Percentiles rank a stretch among this genome's conserved stretches.
Evolutionary conservation across 2,888 invertebrate species (phyloP).

Genomic region (Nysson spinosus): DNA sequence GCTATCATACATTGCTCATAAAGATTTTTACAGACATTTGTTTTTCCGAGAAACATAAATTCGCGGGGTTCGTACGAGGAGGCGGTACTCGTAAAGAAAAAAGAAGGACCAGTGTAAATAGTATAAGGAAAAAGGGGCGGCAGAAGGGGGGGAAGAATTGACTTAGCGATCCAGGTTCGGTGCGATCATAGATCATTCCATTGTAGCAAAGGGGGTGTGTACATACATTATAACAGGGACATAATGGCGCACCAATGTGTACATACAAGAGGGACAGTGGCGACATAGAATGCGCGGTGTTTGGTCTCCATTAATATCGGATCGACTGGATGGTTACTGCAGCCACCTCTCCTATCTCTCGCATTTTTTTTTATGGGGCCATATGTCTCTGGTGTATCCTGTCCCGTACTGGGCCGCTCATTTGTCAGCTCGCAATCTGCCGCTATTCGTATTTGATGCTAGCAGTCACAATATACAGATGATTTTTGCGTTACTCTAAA

Average conservation of each 20-base stretch:
- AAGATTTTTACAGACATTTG: too few relatives aligned
- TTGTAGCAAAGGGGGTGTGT: slow-evolving; percentile 69
- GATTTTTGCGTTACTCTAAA: slow-evolving; percentile 3
- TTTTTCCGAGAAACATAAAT: too few relatives aligned
- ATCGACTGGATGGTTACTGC: slow-evolving; percentile 70
- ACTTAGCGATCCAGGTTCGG: slow-evolving; percentile 43
- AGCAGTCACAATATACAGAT: slow-evolving; percentile 70
- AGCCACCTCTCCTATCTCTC: slow-evolving; percentile 64
- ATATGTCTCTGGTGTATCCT: slow-evolving; percentile 72
- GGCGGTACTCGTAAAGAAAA: slow-evolving; percentile 1
- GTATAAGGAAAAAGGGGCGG: slow-evolving; percentile 14
- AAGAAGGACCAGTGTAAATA: background rate
- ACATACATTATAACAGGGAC: slow-evolving; percentile 67
- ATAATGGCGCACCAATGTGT: slow-evolving; percentile 64
- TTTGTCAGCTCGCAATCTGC: slow-evolving; percentile 76
- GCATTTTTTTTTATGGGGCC: slow-evolving; percentile 72
- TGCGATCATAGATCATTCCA: slow-evolving; percentile 68
- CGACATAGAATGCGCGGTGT: slow-evolving; percentile 73
- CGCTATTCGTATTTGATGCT: slow-evolving; percentile 70
- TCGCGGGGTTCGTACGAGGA: too few relatives aligned
- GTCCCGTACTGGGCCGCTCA: slow-evolving; percentile 65
- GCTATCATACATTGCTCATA: too few relatives aligned
- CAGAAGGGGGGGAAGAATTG: slow-evolving; percentile 49
- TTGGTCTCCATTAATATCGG: slow-evolving; percentile 77
- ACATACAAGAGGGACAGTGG: slow-evolving; percentile 66